Percentiles rank a stretch among this genome's conserved stretches.
Evolutionary conservation across 2,797 vertebrate species (phyloP).

Genomic region (Brachyalestes nurse): DNA sequence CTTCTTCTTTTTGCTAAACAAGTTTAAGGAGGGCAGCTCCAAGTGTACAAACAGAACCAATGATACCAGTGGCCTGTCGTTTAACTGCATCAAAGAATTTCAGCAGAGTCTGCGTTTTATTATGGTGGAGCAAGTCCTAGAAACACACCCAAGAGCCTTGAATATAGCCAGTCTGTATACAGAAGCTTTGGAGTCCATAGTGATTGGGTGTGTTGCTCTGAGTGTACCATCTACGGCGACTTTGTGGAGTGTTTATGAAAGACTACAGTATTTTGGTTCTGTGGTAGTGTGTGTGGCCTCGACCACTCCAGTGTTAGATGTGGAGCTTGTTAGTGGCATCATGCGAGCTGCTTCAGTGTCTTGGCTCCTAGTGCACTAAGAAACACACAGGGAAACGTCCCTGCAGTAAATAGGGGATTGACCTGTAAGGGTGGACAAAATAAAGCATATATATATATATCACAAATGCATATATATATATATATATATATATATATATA

Average conservation of each 20-base stretch:
- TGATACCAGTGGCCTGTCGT: constrained; percentile 20
- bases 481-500: too few species aligned
- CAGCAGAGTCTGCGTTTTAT: constrained; percentile 32
- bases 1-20: constrained; percentile 23
- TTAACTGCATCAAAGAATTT: constrained; percentile 42
- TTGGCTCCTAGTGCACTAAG: background rate
- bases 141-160: constrained; percentile 31
- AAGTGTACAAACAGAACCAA: constrained; percentile 21
- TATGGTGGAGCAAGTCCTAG: constrained; percentile 1
- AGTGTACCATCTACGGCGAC: constrained; percentile 9
- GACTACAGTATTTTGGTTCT: constrained; percentile 31
- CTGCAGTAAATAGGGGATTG: background rate
- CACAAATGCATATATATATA: too few species aligned
- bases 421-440: constrained; percentile 16
- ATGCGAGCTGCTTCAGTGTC: background rate
- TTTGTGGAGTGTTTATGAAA: constrained; percentile 39
- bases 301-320: constrained; percentile 2
- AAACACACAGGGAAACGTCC: constrained; percentile 16
- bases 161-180: constrained; percentile 27
- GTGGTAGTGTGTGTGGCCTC: constrained; percentile 33
- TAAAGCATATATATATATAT: too few species aligned
- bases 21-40: background rate
- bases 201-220: constrained; percentile 22
- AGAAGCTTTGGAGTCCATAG: constrained; percentile 13
- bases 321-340: constrained; percentile 30